phyloP scores from a whole-genome alignment of 1,140 invertebrate genomes.

The Ctenoplectra terminalis region DNA sequence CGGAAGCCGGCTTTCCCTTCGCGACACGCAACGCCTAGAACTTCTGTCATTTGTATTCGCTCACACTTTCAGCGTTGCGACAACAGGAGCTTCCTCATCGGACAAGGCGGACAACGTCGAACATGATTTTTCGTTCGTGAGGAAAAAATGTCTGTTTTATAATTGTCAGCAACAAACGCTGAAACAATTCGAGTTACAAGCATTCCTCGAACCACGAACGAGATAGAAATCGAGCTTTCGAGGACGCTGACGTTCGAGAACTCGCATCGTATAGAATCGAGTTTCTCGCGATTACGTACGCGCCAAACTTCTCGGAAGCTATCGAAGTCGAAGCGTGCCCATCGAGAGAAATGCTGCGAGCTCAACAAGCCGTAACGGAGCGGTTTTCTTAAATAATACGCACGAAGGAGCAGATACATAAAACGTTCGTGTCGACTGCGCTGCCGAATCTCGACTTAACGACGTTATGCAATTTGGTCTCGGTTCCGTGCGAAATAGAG shows the following conservation, averaged over 20 bases:
- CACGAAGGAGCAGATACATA: background rate
- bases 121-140: no score
- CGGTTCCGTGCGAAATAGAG: background rate
- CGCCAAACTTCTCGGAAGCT: slow-evolving; percentile 50
- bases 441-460: background rate
- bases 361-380: slow-evolving; percentile 41
- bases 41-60: slow-evolving; percentile 31
- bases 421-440: background rate
- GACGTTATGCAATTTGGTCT: background rate
- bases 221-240: slow-evolving; percentile 25
- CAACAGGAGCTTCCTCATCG: slow-evolving; percentile 33
- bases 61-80: slow-evolving; percentile 17
- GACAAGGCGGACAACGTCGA: background rate
- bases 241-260: slow-evolving; percentile 56
- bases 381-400: background rate
- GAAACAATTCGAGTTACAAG: background rate
- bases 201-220: slow-evolving; percentile 33
- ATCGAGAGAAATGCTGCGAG: slow-evolving; percentile 34
- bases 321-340: slow-evolving; percentile 41
- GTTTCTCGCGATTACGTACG: slow-evolving; percentile 1
- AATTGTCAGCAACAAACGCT: background rate
- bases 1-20: slow-evolving; percentile 47
- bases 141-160: no score
- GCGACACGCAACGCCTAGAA: slow-evolving; percentile 9
- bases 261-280: slow-evolving; percentile 52